Conservation (phyloP, 2,113 vertebrate species). For the Hemichromis elongatus region DNA sequence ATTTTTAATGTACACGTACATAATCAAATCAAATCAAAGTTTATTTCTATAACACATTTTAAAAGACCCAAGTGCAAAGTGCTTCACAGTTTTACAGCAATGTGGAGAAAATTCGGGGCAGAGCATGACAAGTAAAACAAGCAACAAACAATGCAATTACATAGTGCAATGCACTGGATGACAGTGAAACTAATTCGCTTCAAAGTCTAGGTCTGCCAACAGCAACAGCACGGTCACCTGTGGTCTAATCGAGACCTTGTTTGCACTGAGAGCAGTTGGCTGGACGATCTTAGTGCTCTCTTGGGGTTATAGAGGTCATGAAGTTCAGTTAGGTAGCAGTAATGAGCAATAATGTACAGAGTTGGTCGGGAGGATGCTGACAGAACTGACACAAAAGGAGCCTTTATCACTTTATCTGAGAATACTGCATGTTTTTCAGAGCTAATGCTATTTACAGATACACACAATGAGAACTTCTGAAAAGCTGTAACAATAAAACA, state of each 20-base stretch:
- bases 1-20: accelerated
- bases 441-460: background rate
- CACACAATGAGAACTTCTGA: background rate
- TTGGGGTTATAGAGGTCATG: no score
- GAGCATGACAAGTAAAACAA: background rate
- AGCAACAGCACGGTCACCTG: no score
- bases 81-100: background rate
- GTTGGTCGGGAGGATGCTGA: accelerated
- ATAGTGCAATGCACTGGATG: background rate
- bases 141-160: no score
- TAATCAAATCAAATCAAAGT: background rate
- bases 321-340: no score
- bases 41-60: no score
- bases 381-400: accelerated
- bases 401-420: background rate
- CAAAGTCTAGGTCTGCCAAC: no score
- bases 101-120: background rate
- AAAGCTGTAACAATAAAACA: background rate
- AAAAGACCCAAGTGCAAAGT: background rate
- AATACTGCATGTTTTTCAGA: background rate
- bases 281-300: no score
- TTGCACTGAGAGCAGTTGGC: no score
- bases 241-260: no score
- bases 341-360: no score
- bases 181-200: background rate